Conservation (phyloP, 2,888 invertebrate species). For the Scaeva pyrastri region DNA sequence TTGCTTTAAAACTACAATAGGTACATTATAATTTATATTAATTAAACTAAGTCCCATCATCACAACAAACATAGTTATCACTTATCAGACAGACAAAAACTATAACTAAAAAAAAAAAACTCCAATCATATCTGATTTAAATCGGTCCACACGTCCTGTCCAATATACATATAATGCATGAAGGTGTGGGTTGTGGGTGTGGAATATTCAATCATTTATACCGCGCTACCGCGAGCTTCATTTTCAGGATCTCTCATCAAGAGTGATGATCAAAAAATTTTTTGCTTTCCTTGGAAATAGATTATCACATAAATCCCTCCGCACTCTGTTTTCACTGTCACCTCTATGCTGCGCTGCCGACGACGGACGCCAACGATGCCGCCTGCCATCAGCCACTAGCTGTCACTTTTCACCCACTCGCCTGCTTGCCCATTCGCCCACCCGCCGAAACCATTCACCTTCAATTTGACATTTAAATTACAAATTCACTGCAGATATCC, state of each 20-base stretch:
- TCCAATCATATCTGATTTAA: slow-evolving; percentile 37
- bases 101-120: background rate
- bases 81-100: background rate
- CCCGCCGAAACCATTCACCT: slow-evolving; percentile 52
- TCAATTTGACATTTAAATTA: slow-evolving; percentile 74
- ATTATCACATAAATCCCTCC: slow-evolving; percentile 39
- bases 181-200: background rate
- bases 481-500: slow-evolving; percentile 73
- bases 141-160: slow-evolving; percentile 4
- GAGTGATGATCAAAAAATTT: slow-evolving; percentile 37
- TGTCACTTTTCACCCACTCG: too few relatives aligned
- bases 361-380: background rate
- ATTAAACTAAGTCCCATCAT: slow-evolving; percentile 58
- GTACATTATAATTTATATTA: slow-evolving; percentile 67
- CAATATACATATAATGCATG: background rate
- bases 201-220: slow-evolving; percentile 25
- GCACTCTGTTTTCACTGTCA: slow-evolving; percentile 27
- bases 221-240: slow-evolving; percentile 9
- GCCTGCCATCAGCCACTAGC: background rate
- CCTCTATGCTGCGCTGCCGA: too few relatives aligned
- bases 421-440: background rate
- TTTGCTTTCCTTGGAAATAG: slow-evolving; percentile 26
- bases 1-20: slow-evolving; percentile 19
- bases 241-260: slow-evolving; percentile 28
- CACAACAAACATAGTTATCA: slow-evolving; percentile 1